These are phyloP conservation scores for Artemia sinica DNA, from an alignment of 2,888 invertebrate genomes.

Conservation along the genomic window DNA sequence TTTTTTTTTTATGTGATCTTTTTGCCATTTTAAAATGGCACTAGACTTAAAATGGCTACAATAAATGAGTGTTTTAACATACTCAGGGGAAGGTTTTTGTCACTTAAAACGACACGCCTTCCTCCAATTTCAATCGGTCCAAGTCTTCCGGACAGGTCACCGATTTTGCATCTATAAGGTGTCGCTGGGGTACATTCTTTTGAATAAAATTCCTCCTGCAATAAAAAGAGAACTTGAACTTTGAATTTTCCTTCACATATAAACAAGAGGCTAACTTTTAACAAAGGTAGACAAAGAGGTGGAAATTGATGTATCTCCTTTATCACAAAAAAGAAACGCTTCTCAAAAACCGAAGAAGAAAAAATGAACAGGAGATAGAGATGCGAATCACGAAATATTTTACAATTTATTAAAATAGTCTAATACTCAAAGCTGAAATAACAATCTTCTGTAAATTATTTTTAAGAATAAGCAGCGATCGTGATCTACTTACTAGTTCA, in stretches of 20 bases:
- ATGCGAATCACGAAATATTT: too few species aligned
- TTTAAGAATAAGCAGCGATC: too few species aligned
- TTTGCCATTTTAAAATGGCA: too few species aligned
- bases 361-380: too few species aligned
- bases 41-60: too few species aligned
- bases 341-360: too few species aligned
- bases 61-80: conserved; percentile 22
- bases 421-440: too few species aligned
- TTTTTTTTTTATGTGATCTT: too few species aligned
- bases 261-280: conserved; percentile 17
- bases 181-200: conserved; percentile 74
- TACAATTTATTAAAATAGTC: too few species aligned
- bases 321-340: not conserved
- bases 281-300: not conserved
- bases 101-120: conserved; percentile 55
- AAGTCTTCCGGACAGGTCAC: conserved; percentile 66
- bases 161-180: conserved; percentile 74
- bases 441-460: too few species aligned
- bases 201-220: conserved; percentile 58
- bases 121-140: conserved; percentile 66
- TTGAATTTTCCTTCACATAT: not conserved
- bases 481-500: too few species aligned
- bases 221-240: conserved; percentile 23
- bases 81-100: conserved; percentile 66
- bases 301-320: conserved; percentile 8